A percentile compares a stretch with the other conserved stretches of the same genome.
These are phyloP conservation scores for Calosoma granatense DNA, from an alignment of 1,140 invertebrate genomes.

Conservation along the genomic window DNA sequence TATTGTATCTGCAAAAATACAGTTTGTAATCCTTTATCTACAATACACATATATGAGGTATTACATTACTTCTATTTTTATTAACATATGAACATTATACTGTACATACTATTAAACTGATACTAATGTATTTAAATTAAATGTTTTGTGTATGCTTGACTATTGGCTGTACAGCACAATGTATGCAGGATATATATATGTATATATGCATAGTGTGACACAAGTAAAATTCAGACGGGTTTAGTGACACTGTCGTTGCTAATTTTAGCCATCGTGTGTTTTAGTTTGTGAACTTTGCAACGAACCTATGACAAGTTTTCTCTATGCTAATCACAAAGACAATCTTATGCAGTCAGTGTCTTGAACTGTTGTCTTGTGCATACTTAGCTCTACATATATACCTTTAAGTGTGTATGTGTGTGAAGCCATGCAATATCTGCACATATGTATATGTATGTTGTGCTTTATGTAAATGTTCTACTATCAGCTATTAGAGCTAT, in stretches of 20 bases:
- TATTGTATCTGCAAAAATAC: too few species aligned
- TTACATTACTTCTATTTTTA: too few species aligned
- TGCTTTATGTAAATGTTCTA: not conserved
- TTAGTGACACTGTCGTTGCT: not conserved
- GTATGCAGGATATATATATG: too few species aligned
- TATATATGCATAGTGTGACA: not conserved
- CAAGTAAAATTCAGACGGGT: not conserved
- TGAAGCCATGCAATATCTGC: not conserved
- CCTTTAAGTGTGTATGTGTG: not conserved
- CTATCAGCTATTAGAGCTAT: too few species aligned
- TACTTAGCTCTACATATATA: not conserved
- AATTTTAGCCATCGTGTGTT: not conserved
- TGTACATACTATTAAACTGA: too few species aligned
- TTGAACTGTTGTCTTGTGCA: not conserved
- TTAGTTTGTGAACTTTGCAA: not conserved
- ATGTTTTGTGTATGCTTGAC: too few species aligned
- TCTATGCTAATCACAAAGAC: not conserved
- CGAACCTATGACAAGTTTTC: not conserved
- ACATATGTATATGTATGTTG: not conserved
- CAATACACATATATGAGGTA: too few species aligned
- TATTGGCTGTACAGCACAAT: too few species aligned
- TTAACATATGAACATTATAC: too few species aligned
- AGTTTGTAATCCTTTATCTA: too few species aligned
- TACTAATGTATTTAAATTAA: too few species aligned
- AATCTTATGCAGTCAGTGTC: not conserved